These are phyloP conservation scores for Acromyrmex charruanus DNA, from an alignment of 1,140 invertebrate species.

Conservation along the genomic window DNA sequence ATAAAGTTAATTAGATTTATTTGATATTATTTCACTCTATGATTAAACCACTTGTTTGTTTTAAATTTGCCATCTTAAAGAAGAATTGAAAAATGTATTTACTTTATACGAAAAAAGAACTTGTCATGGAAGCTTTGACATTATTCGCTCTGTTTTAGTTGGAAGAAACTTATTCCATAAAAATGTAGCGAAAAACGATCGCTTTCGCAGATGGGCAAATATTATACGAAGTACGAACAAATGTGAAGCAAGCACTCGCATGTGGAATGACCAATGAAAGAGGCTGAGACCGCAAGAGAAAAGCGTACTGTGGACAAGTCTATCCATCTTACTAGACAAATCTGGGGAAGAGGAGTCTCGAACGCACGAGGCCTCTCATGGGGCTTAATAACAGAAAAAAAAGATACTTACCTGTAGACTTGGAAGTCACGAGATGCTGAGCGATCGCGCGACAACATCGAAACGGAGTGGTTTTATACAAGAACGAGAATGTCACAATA, in stretches of 20 bases:
- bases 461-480: not conserved
- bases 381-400: slow-evolving; percentile 20
- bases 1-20: not conserved
- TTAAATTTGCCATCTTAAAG: slow-evolving; percentile 7
- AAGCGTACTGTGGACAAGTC: slow-evolving; percentile 68
- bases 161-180: not conserved
- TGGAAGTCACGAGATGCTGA: not conserved
- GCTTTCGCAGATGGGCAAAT: slow-evolving; percentile 16
- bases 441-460: slow-evolving; percentile 38
- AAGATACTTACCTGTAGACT: slow-evolving; percentile 23
- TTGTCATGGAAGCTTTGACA: not conserved
- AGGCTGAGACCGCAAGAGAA: slow-evolving; percentile 19
- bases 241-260: slow-evolving; percentile 29
- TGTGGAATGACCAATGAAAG: slow-evolving; percentile 17
- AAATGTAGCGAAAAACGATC: slow-evolving; percentile 39
- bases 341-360: slow-evolving; percentile 57
- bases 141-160: not conserved
- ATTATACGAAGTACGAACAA: slow-evolving; percentile 34
- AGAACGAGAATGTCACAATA: not conserved
- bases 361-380: slow-evolving; percentile 40
- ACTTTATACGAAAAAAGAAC: not conserved
- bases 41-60: not conserved
- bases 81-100: not conserved
- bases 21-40: not conserved
- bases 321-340: slow-evolving; percentile 72